These are phyloP conservation scores for Thalassarche chlororhynchos DNA, from an alignment of 2,113 vertebrate genomes.

Conservation along the genomic window DNA sequence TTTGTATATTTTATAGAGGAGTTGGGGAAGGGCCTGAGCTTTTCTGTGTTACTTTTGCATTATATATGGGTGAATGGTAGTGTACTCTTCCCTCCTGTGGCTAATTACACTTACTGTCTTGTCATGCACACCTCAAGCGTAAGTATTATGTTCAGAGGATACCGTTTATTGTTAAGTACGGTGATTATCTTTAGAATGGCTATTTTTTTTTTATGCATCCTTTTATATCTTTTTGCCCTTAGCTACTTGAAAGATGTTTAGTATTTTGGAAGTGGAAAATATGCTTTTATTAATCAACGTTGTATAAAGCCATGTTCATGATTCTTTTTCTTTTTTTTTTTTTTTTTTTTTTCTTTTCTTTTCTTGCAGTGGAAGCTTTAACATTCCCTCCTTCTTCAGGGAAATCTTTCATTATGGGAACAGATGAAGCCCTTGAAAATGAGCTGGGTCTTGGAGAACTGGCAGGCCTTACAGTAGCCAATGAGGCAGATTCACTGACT, in stretches of 20 bases:
- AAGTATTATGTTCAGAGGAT: not conserved
- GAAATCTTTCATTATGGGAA: conserved; percentile 95
- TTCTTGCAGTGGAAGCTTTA: conserved; percentile 88
- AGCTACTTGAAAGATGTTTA: not conserved
- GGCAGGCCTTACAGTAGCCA: conserved; percentile 96
- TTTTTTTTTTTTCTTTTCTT: conserved; percentile 3
- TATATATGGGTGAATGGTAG: not conserved
- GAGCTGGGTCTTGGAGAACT: conserved; percentile 95
- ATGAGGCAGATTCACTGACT: conserved; percentile 92
- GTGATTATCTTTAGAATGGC: not conserved
- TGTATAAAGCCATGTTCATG: not conserved
- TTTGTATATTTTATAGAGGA: not conserved
- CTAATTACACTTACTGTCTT: not conserved
- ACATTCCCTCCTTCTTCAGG: conserved; percentile 96
- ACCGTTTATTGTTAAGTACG: not conserved
- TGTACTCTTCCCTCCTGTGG: not conserved
- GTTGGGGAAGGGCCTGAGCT: not conserved
- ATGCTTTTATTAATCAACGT: not conserved
- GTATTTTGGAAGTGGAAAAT: not conserved
- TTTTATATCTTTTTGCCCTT: not conserved
- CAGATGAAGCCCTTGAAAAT: conserved; percentile 93
- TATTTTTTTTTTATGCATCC: not conserved
- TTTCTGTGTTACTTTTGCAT: not conserved
- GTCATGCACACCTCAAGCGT: not conserved
- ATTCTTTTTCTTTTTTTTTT: not conserved